These are phyloP conservation scores for Tyrophagus putrescentiae DNA, from an alignment of 1,140 invertebrate genomes.

Conservation along the genomic window DNA sequence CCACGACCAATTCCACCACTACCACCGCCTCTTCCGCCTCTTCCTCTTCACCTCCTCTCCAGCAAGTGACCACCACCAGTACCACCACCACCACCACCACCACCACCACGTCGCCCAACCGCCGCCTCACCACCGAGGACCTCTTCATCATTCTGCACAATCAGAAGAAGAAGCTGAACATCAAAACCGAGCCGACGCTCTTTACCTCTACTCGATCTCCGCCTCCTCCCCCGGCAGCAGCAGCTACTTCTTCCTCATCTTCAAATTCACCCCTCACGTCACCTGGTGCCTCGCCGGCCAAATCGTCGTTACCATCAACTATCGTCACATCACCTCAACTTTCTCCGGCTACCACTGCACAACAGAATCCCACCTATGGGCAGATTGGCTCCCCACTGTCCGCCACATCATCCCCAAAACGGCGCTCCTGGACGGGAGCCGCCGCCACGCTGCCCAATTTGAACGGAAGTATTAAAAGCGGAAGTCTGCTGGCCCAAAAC, in stretches of 20 bases:
- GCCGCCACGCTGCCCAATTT: no score
- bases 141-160: constrained; percentile 28
- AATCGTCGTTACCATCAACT: not conserved
- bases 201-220: not conserved
- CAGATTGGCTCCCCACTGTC: not conserved
- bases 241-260: no score
- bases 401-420: not conserved
- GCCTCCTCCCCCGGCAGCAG: not conserved
- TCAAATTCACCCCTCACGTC: not conserved
- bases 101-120: not conserved
- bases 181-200: constrained; percentile 25
- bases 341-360: not conserved
- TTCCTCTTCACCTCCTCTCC: not conserved
- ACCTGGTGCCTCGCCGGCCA: not conserved
- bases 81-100: not conserved
- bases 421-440: not conserved
- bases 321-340: not conserved
- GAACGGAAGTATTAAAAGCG: no score
- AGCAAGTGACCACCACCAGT: not conserved
- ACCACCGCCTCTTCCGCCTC: not conserved
- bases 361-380: not conserved
- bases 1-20: not conserved
- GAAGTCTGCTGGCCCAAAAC: no score
- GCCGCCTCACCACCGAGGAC: constrained; percentile 26
- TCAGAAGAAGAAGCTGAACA: constrained; percentile 28